Base-by-base conservation (phyloP, 1,140 invertebrate species). In the Physella acuta region DNA sequence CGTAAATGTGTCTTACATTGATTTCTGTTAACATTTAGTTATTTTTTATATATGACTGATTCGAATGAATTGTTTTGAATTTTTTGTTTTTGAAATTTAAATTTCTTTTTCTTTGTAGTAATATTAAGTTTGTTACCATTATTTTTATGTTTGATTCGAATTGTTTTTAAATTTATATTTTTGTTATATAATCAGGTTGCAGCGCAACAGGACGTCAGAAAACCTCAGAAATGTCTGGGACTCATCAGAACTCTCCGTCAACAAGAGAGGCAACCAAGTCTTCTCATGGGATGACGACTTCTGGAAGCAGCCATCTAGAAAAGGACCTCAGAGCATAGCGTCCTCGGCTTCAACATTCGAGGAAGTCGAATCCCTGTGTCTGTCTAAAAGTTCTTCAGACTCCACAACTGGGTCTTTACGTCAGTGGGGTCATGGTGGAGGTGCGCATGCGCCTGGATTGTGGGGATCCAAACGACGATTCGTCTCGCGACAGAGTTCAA, bases 281-380 rank as follows among this genome's bases (percentile, higher is more conserved):
- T 62, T 55, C 36, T 39, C 63, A 11, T 73, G 63, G 58, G 49
- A 65, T 33, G 44, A 62, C 36, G 63, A 65, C 5, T 66, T 62
- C 61, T 66, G 58, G 60, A 39, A 39, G 30, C 33, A 20, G 0
- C 3, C 8, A 4, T 24, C 31, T 39, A 49, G 36, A 30, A 37
- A 55, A 44, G 20, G 34, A 17, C 51, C 49, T 1, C 26, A 60
- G 37, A 68, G 68, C 64, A 26, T 58, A 24, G 44, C 58, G 5
- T 73, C 68, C 24, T 67, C 59, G 30, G 17, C 55, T 2, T 74
- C 73, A 4, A 71, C 70, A 0, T 72, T 75, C 28, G 73, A 74
- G 16, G 73, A 74, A 28, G 73, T 74, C 4, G 73, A 74, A 52
- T 74, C 73, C 16, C 49, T 74, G 30, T 74, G 70, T 51, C 26